Conservation (phyloP, 2,797 vertebrate genomes). For the Masticophis lateralis region DNA sequence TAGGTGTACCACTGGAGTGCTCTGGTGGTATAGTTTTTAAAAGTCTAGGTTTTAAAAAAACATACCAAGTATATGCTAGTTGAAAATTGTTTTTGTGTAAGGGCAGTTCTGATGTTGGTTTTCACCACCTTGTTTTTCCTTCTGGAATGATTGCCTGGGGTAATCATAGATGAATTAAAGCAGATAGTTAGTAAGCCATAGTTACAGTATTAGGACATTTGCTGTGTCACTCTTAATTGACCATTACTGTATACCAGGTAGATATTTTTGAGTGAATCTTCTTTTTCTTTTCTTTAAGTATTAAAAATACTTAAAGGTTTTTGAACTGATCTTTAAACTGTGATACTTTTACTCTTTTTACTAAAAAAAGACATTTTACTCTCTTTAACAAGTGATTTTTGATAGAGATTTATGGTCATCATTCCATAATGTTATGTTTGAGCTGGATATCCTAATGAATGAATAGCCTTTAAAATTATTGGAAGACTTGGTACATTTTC, state of each 20-base stretch:
- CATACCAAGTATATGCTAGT: background rate
- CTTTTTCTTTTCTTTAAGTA: background rate
- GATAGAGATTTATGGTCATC: background rate
- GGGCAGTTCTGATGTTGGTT: background rate
- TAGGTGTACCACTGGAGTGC: background rate
- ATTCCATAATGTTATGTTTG: background rate
- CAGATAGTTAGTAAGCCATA: background rate
- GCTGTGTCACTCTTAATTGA: background rate
- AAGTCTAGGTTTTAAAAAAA: background rate
- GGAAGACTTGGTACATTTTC: background rate
- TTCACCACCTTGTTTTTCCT: background rate
- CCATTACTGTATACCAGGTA: background rate
- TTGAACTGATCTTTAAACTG: background rate
- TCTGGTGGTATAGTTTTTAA: background rate
- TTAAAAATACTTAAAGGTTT: background rate
- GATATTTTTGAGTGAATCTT: background rate
- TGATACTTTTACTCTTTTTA: background rate
- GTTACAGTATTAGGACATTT: background rate
- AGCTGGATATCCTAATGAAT: background rate
- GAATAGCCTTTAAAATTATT: background rate
- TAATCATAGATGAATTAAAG: background rate
- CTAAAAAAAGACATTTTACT: background rate
- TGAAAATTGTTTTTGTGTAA: background rate
- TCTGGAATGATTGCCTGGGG: background rate
- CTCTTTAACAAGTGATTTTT: background rate